A percentile compares a stretch with the other conserved stretches of the same genome.
Evolutionary conservation across 2,888 invertebrate species (phyloP).

Genomic region (Liodrosophila aerea): DNA sequence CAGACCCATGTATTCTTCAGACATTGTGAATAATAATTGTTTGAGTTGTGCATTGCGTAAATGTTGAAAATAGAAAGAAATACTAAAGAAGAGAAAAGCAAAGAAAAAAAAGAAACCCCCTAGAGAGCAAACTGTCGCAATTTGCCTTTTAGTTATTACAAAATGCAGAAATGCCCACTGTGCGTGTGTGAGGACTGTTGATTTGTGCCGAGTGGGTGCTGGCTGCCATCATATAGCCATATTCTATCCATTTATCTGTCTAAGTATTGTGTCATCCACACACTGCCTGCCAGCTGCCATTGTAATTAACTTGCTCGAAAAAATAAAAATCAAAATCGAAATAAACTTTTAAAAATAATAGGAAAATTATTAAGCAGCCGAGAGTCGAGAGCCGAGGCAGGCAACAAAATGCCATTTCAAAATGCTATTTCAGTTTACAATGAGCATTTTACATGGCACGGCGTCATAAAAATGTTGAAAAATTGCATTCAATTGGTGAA

Average conservation of each 20-base stretch:
- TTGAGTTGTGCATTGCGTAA: constrained; percentile 70
- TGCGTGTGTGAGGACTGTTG: constrained; percentile 2
- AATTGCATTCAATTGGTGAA: constrained; percentile 37
- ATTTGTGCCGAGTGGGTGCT: constrained; percentile 31
- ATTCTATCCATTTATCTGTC: constrained; percentile 19
- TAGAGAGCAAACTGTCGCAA: constrained; percentile 56
- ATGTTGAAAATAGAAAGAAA: constrained; percentile 68
- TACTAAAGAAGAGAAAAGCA: constrained; percentile 24
- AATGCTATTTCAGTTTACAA: constrained; percentile 18
- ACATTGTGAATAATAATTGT: constrained; percentile 65
- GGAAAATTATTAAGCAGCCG: neutral
- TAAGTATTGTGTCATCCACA: constrained; percentile 53
- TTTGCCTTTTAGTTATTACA: constrained; percentile 63
- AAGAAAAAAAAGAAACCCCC: neutral
- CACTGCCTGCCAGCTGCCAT: constrained; percentile 23
- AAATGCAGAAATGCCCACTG: constrained; percentile 51
- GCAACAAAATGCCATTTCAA: constrained; percentile 9
- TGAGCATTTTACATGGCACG: constrained; percentile 1
- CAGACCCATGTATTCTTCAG: constrained; percentile 3
- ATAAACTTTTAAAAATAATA: constrained; percentile 3
- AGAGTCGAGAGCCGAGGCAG: too few relatives aligned
- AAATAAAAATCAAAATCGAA: constrained; percentile 5
- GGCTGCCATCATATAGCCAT: constrained; percentile 14
- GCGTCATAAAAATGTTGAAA: constrained; percentile 26
- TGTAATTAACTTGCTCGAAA: constrained; percentile 28